Base-by-base conservation (phyloP, 64 coral and sea anemone species). In the Platygyra sinensis region DNA sequence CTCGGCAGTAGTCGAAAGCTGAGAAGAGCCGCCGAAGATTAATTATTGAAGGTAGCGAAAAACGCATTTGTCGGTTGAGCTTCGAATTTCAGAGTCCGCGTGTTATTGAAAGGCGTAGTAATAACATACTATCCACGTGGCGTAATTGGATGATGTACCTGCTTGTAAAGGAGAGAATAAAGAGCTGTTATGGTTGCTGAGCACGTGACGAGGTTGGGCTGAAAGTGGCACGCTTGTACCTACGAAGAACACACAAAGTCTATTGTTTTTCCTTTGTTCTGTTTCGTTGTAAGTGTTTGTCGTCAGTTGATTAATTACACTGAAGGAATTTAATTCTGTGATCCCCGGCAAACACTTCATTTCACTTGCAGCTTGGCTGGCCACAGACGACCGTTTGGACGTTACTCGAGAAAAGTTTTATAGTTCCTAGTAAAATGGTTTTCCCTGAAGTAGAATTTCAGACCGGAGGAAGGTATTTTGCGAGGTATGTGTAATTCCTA, bases 251-350 rank as follows among this genome's bases (percentile, higher is more conserved):
- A 28, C 61, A n/a, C 13, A 51, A 28, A 77, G 20, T 71, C 38
- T 51, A n/a, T 85, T 85, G 81, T 85, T 67, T 79, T 82, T 67
- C 80, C 67, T 67, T 83, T 64, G 60, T 83, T 46, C 39, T 85
- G 24, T 27, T 85, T 38, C 20, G 11, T 28, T 67, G 7, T n/a
- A 10, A 85, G 24, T 67, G 62, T 85, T 83, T 71, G 63, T 60
- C 50, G 62, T 36, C 36, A 38, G 38, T 52, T 71, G 10, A 85
- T 33, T 38, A 51, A 85, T 49, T 28, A 72, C 38, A 85, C 62
- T 85, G 63, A 85, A 72, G 81, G 81, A 85, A 85, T 85, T 72
- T 27, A 72, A 85, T 72, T 12, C 62, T 63, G 62, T 51, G 32
- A 39, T 50, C 20, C 5, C 49, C 62, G 3, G 50, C 30, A 71